Conservation (phyloP, 2,888 invertebrate genomes). For the Lasioglossum pauxillum region DNA sequence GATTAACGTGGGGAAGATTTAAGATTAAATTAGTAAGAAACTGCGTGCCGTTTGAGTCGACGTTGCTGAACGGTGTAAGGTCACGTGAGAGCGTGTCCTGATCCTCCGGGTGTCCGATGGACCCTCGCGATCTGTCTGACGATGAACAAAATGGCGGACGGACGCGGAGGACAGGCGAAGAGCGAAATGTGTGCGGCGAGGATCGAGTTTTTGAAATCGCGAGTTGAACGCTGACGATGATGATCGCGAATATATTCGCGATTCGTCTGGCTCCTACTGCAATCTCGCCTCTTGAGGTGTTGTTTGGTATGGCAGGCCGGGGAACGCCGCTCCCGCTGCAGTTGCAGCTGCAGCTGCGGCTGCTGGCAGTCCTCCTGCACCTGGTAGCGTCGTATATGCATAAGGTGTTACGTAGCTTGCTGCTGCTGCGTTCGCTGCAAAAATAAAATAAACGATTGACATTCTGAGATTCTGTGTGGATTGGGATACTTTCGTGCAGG, state of each 20-base stretch:
- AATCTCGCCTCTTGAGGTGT: constrained; percentile 92
- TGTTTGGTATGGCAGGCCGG: constrained; percentile 87
- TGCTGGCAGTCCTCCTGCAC: constrained; percentile 86
- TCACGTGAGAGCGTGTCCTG: background rate
- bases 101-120: constrained; percentile 6
- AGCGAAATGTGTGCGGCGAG: constrained; percentile 32
- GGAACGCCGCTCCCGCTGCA: constrained; percentile 86
- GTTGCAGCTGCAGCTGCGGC: constrained; percentile 84
- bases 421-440: constrained; percentile 85
- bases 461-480: background rate
- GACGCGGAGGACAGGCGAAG: constrained; percentile 36
- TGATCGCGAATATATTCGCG: constrained; percentile 2
- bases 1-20: constrained; percentile 62
- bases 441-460: constrained; percentile 23
- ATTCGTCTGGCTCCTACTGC: constrained; percentile 85
- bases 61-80: constrained; percentile 20
- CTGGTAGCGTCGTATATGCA: constrained; percentile 89
- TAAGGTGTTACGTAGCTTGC: constrained; percentile 91
- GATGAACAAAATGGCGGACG: constrained; percentile 15
- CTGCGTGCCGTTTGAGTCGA: constrained; percentile 19
- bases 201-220: constrained; percentile 30
- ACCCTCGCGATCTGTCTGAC: background rate
- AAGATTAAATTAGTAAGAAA: constrained; percentile 51
- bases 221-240: constrained; percentile 14
- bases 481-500: background rate